Evolutionary conservation across 2,797 vertebrate genomes (phyloP).

Genomic region (Iguana delicatissima): DNA sequence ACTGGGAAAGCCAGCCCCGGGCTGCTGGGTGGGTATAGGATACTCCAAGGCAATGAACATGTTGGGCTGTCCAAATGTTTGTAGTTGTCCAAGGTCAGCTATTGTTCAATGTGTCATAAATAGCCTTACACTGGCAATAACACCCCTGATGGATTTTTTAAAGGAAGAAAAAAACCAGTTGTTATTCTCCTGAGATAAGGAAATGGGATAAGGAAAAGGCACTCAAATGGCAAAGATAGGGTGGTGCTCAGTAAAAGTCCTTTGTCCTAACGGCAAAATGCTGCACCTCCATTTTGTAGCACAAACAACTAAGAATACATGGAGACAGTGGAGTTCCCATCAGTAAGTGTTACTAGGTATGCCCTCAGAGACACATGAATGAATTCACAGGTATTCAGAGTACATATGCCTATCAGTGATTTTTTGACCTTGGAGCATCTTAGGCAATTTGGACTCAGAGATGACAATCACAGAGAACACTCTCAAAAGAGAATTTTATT

Average conservation of each 20-base stretch:
- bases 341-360: too few species aligned
- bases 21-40: constrained; percentile 60
- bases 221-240: background rate
- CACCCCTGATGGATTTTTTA: background rate
- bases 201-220: constrained; percentile 14
- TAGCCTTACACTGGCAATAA: constrained; percentile 53
- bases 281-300: too few species aligned
- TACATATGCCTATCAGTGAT: too few species aligned
- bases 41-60: constrained; percentile 65
- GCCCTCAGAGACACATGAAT: too few species aligned
- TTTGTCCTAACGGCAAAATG: background rate
- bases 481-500: too few species aligned
- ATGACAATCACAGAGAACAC: too few species aligned
- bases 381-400: too few species aligned
- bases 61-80: constrained; percentile 51
- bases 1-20: constrained; percentile 50
- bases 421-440: too few species aligned
- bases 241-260: background rate
- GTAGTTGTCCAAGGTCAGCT: constrained; percentile 72
- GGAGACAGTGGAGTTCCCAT: background rate
- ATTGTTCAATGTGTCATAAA: constrained; percentile 76
- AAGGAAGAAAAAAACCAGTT: constrained; percentile 23
- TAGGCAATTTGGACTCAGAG: too few species aligned
- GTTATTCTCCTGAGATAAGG: constrained; percentile 38
- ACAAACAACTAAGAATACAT: background rate